These are phyloP conservation scores for Girardinus metallicus DNA, from an alignment of 2,797 vertebrate genomes.

Conservation along the genomic window DNA sequence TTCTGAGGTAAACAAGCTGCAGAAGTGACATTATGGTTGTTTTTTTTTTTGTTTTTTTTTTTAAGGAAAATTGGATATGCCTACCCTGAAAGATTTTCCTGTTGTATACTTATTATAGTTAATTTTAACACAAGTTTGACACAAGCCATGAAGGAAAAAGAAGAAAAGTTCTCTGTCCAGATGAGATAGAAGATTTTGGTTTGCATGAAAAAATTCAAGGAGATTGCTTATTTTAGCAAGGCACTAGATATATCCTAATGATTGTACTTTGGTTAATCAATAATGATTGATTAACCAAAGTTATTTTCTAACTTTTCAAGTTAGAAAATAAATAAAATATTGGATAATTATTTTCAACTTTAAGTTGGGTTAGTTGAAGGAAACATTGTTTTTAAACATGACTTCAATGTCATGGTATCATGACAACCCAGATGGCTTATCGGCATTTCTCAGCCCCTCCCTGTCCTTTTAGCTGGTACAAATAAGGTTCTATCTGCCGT, in stretches of 20 bases:
- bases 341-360: neutral
- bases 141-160: neutral
- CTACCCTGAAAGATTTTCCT: neutral
- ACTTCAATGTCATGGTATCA: conserved; percentile 57
- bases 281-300: too few relatives aligned
- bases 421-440: conserved; percentile 57
- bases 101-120: neutral
- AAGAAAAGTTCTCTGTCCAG: neutral
- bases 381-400: conserved; percentile 12
- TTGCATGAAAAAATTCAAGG: neutral
- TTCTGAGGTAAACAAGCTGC: conserved; percentile 51
- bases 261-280: neutral
- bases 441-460: conserved; percentile 42
- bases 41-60: too few relatives aligned
- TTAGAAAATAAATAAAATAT: neutral
- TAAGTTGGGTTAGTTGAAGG: neutral
- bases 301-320: neutral
- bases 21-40: neutral
- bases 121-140: neutral
- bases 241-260: neutral
- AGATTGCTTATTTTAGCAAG: neutral
- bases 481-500: conserved; percentile 12
- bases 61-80: neutral
- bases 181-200: neutral
- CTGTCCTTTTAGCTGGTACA: conserved; percentile 22